Base-by-base conservation (phyloP, 2,113 vertebrate species). In the Thoracochromis brauschi region DNA sequence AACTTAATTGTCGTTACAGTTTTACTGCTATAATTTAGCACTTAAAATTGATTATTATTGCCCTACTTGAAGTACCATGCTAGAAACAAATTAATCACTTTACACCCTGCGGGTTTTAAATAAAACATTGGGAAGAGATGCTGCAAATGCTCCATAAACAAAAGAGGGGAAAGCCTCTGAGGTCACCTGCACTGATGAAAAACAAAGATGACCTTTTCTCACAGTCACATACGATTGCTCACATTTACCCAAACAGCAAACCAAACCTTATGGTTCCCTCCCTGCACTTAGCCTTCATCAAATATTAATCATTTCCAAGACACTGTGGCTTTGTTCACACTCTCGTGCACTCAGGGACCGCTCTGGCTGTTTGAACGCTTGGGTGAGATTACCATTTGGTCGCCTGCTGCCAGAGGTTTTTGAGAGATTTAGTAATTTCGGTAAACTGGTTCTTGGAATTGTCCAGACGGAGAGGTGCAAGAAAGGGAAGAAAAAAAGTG, bases 151-250 rank as follows among this genome's bases (percentile, higher is more conserved):
- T 12, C 4, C 49, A 75, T 60, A 63, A 86, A 83, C 38, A 73
- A 78, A 88, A 24, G 8, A 55, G 73, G 49, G 16, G 16, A 2
- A 21, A 63, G 49, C 51, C 55, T 47, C 47, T 54, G 80, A 9
- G 24, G 65, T 87, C 88, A 88, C 88, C 86, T 73, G 83, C 82
- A 57, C 80, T 82, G 78, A 82, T 81, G 80, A 84, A 87, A 92
- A 92, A 91, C 88, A 92, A 93, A 91, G 86, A 84, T 92, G 93
- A 94, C 94, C 91, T 94, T 95, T 92, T 89, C 83, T 60, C 63
- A 13, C 45, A 60, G 89, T 92, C 92, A 78, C 87, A 89, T 92
- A 16, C 87, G 47, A 89, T 90, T 81, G 84, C 85, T 91, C 87
- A 79, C 92, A 89, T 83, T 91, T 92, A 42, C 57, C 84, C 80